Percentiles rank a stretch among this genome's conserved stretches.
These are phyloP conservation scores for Astyanax mexicanus DNA, from an alignment of 2,797 vertebrate genomes.

Conservation along the genomic window DNA sequence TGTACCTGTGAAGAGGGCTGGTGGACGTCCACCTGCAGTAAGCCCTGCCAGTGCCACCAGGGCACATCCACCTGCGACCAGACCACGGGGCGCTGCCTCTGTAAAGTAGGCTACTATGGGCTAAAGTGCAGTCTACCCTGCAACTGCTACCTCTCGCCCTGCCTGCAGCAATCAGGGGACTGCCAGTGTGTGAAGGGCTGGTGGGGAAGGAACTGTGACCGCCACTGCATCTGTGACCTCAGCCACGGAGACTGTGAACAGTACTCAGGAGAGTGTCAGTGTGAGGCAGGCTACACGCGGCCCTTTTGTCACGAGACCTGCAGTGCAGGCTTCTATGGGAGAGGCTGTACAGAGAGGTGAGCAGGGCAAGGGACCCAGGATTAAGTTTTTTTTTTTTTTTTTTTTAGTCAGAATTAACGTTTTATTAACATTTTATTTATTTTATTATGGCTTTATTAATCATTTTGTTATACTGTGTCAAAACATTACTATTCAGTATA, in stretches of 20 bases:
- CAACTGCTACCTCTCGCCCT: conserved; percentile 83
- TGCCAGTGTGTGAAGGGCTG: conserved; percentile 82
- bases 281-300: conserved; percentile 83
- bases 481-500: too few species aligned
- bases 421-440: too few species aligned
- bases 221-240: conserved; percentile 81
- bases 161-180: conserved; percentile 79
- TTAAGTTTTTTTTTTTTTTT: not conserved
- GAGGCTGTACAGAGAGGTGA: conserved; percentile 82
- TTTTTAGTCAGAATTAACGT: too few species aligned
- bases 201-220: conserved; percentile 84
- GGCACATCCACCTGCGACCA: conserved; percentile 79
- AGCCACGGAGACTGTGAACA: conserved; percentile 79
- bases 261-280: conserved; percentile 80
- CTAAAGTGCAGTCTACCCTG: conserved; percentile 81
- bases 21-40: conserved; percentile 83
- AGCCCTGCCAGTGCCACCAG: conserved; percentile 79
- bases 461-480: too few species aligned
- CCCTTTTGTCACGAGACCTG: conserved; percentile 82
- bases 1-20: conserved; percentile 91
- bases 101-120: conserved; percentile 86
- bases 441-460: too few species aligned
- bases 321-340: conserved; percentile 77
- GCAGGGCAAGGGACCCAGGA: not conserved
- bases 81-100: conserved; percentile 82